Percentiles rank a stretch among this genome's conserved stretches.
phyloP scores from a whole-genome alignment of 2,113 vertebrate species.

The Poicephalus meyeri region DNA sequence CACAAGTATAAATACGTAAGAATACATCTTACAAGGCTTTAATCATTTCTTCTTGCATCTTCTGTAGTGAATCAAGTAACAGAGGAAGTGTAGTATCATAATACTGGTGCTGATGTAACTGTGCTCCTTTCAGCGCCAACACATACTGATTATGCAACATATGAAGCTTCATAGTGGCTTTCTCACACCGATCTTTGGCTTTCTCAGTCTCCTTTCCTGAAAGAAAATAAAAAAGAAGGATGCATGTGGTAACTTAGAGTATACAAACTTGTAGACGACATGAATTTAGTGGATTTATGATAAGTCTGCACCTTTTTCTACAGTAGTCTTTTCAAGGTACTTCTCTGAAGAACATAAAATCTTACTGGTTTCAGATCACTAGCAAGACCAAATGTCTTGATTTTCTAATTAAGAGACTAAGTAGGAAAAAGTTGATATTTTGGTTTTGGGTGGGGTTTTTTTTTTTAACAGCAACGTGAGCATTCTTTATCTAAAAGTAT shows the following conservation, averaged over 20 bases:
- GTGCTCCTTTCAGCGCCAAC: slow-evolving; percentile 88
- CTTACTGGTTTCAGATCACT: neutral
- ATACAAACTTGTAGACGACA: neutral
- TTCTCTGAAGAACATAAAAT: neutral
- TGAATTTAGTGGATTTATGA: neutral
- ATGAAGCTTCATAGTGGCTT: slow-evolving; percentile 94
- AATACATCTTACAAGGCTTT: slow-evolving; percentile 80
- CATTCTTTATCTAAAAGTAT: neutral
- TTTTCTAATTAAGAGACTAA: neutral
- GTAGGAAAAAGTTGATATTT: neutral
- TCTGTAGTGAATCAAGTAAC: slow-evolving; percentile 92
- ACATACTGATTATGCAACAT: slow-evolving; percentile 96
- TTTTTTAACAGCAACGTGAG: neutral
- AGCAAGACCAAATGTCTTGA: neutral
- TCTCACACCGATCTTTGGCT: slow-evolving; percentile 93
- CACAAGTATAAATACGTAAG: neutral
- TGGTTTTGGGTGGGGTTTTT: neutral
- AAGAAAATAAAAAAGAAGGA: slow-evolving; percentile 14
- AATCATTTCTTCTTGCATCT: slow-evolving; percentile 99
- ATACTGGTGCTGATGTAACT: slow-evolving; percentile 92
- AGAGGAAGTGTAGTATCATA: slow-evolving; percentile 83
- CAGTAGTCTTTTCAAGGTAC: neutral
- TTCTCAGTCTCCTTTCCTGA: slow-evolving; percentile 90
- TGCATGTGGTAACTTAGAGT: neutral
- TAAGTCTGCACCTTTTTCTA: neutral